Evolutionary conservation across 92 coral and sea anemone genomes (phyloP), one percentile per base, ranked within the genome.

Genomic region (Epizoanthus ramosus): DNA sequence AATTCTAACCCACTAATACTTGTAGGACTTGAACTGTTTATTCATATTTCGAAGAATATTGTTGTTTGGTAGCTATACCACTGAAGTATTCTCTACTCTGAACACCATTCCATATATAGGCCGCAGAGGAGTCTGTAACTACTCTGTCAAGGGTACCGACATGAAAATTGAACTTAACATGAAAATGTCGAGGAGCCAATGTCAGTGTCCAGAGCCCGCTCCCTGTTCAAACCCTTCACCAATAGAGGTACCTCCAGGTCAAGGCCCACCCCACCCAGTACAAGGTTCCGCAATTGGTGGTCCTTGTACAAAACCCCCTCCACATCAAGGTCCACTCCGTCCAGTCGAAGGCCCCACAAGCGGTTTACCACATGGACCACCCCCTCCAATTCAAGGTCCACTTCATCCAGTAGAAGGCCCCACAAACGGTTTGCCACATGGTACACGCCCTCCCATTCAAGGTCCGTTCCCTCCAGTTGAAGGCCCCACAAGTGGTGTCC

Each of bases 151-250:
- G 58, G 75, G 75, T 6, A 45, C 25, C n/a, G 75, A 71, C 75
- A 71, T 41, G 75, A 71, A 71, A 37, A 54, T 71, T 19, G 75
- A 41, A n/a, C 35, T 71, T 13, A 71, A 39, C 58, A n/a, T 71
- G 58, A 71, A 71, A 54, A 71, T 71, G 56, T 70, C 74, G 9
- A 70, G 56, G 2, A 54, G 54, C 18, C 31, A 24, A 18, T 57
- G 52, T 18, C 74, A 33, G n/a, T 70, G 74, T 18, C 56, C 57
- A 8, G 7, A 25, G 5, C 57, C 74, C 28, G 14, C 56, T 12
- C 31, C 50, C 50, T 6, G 50, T 43, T 6, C 9, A 9, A 43
- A 5, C 0, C 23, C 23, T 3, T 16, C 10, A 18, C 66, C 66
- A 3, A 8, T 9, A 15, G 19, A 17, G 3, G 66, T 24, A 17